phyloP scores from a whole-genome alignment of 2,888 invertebrate species.

The Polymixis lichenea region DNA sequence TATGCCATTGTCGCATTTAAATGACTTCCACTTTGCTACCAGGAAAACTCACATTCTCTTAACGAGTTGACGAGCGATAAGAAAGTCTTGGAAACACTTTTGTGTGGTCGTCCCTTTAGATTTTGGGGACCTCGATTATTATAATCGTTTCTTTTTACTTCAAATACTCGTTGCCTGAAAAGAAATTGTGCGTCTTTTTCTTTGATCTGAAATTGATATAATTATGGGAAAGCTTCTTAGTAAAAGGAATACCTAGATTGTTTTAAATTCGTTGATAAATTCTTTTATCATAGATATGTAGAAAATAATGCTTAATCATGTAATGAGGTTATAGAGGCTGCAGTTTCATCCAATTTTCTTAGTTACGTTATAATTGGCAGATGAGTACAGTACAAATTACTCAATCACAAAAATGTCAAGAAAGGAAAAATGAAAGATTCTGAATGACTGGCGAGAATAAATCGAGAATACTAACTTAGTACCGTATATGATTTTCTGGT shows the following conservation, averaged over 20 bases:
- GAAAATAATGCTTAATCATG: neutral
- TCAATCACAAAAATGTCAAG: neutral
- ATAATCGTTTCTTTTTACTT: constrained; percentile 43
- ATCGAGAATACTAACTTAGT: constrained; percentile 17
- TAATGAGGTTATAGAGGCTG: neutral
- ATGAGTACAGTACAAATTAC: neutral
- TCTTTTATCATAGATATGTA: neutral
- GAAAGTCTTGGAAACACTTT: constrained; percentile 28
- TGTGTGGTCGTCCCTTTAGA: constrained; percentile 21
- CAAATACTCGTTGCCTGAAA: constrained; percentile 22
- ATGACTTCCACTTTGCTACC: constrained; percentile 67
- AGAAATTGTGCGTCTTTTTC: neutral
- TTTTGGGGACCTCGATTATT: constrained; percentile 42
- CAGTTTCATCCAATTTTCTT: neutral
- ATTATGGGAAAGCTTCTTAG: neutral
- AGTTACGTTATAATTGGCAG: neutral
- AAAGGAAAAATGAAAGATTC: neutral
- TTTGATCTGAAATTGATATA: constrained; percentile 7
- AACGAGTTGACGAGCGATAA: constrained; percentile 53
- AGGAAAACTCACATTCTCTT: constrained; percentile 61
- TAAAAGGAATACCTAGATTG: neutral
- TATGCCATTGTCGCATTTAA: constrained; percentile 71
- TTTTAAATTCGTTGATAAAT: neutral
- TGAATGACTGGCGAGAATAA: neutral
- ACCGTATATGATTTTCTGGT: constrained; percentile 18